Base-by-base conservation (phyloP, 2,113 vertebrate species). In the Apeltes quadracus region DNA sequence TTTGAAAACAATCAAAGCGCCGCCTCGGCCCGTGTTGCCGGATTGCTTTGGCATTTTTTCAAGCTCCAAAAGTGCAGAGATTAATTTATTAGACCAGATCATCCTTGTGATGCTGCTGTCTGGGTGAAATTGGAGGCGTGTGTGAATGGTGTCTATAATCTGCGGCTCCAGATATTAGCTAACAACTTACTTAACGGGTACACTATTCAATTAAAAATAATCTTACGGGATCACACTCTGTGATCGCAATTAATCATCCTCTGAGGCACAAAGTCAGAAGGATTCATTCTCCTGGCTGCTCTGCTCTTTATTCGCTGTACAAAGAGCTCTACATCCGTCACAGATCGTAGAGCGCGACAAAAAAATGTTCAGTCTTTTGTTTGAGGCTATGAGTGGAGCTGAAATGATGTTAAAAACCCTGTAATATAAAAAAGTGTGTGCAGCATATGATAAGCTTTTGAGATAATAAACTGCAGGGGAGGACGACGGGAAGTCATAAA, bases 401-500 rank as follows among this genome's bases (percentile, higher is more conserved):
- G 53, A 78, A 56, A 62, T 41, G 59, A 48, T 46, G 32, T 43
- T 20, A 20, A 71, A 48, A 51, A 41, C 7, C 18, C 18, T 2
- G 5, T 16, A 9, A n/a, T 69, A 48, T 46, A 29, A 32, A 61
- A 34, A 57, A 64, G 70, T 56, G 36, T 2, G 8, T 58, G 55
- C 55, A 59, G 32, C 63, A 39, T 43, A 36, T 78, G 51, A 59
- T 71, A 34, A 57, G 41, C 58, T 62, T 75, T 54, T 15, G 69
- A 81, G 71, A 80, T 72, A 76, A 56, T n/a, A 51, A n/a, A 1
- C 14, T 69, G 36, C 14, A 61, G 71, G n/a, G 55, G 55, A 67
- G 32, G 76, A 55, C 18, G 56, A 84, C 85, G 79, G 83, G 75
- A 89, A 90, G 86, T 72, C 76, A 66, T 84, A 88, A 90, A 88